Conservation (phyloP, 1,140 invertebrate species). For the Dendrolimus punctatus region DNA sequence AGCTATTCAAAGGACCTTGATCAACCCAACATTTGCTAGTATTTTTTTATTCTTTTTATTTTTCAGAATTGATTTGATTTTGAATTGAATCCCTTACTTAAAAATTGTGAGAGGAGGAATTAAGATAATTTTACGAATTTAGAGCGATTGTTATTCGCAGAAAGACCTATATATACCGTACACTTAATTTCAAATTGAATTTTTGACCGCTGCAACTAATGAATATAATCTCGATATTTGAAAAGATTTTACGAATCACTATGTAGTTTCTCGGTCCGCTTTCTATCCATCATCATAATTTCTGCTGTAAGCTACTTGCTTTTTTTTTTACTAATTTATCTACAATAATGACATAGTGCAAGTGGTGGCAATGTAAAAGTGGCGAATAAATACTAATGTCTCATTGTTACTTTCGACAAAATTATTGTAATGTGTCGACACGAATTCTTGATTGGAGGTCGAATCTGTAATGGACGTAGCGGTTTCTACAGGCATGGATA, state of each 20-base stretch:
- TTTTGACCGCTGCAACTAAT: background rate
- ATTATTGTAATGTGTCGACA: slow-evolving; percentile 24
- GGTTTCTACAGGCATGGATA: background rate
- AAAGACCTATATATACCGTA: too few relatives aligned
- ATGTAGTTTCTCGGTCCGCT: slow-evolving; percentile 3
- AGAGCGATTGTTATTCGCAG: background rate
- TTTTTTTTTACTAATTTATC: background rate
- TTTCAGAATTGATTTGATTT: too few relatives aligned
- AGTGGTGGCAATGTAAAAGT: slow-evolving; percentile 29
- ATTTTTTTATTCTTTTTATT: too few relatives aligned
- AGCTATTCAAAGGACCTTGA: too few relatives aligned
- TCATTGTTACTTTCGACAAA: slow-evolving; percentile 31
- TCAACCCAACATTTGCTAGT: too few relatives aligned
- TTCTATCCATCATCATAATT: slow-evolving; percentile 5
- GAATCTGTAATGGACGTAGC: slow-evolving; percentile 12
- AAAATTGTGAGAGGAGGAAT: too few relatives aligned
- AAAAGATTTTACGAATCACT: slow-evolving; percentile 1
- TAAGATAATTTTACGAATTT: background rate
- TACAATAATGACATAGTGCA: background rate
- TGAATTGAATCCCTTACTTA: too few relatives aligned
- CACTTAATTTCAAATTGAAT: slow-evolving; percentile 4
- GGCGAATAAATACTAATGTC: slow-evolving; percentile 31
- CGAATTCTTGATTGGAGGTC: slow-evolving; percentile 26
- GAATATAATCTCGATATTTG: background rate
- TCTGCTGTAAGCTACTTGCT: background rate